Evolutionary conservation across 2,888 invertebrate species (phyloP).

Genomic region (Zonitis immaculata): DNA sequence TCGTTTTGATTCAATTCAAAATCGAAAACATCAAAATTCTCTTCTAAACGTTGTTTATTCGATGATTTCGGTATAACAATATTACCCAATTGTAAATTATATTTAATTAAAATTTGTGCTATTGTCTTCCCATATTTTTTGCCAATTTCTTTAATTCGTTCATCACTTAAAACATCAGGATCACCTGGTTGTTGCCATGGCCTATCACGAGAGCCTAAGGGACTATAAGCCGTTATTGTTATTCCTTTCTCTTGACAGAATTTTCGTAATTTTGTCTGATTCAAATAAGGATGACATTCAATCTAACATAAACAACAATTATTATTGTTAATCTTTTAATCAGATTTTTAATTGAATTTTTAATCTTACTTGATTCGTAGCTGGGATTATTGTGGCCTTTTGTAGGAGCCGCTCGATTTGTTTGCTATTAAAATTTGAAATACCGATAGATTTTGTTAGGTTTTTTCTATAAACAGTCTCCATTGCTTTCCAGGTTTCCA

Average conservation of each 20-base stretch:
- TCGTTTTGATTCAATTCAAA: slow-evolving; percentile 54
- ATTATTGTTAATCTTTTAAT: neutral
- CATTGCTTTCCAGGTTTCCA: slow-evolving; percentile 67
- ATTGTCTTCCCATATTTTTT: slow-evolving; percentile 61
- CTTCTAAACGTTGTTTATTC: slow-evolving; percentile 50
- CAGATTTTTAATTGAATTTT: too few relatives aligned
- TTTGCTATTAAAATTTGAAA: slow-evolving; percentile 70
- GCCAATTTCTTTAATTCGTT: slow-evolving; percentile 63
- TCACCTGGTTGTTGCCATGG: slow-evolving; percentile 66
- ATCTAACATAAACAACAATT: slow-evolving; percentile 52
- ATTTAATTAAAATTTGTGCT: slow-evolving; percentile 68
- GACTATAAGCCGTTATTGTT: slow-evolving; percentile 71
- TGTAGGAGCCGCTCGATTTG: slow-evolving; percentile 61
- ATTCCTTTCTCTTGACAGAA: slow-evolving; percentile 62
- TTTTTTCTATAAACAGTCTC: slow-evolving; percentile 60
- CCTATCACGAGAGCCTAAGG: slow-evolving; percentile 70
- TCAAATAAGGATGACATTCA: slow-evolving; percentile 60
- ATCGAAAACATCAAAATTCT: slow-evolving; percentile 57
- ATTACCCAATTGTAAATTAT: slow-evolving; percentile 50
- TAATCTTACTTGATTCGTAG: slow-evolving; percentile 56
- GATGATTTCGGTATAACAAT: slow-evolving; percentile 58
- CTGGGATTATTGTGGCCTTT: slow-evolving; percentile 56
- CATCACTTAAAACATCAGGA: slow-evolving; percentile 54
- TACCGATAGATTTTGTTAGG: slow-evolving; percentile 62
- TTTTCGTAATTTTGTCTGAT: slow-evolving; percentile 62